Conservation (phyloP, 1,140 invertebrate species). For the Pantala flavescens region DNA sequence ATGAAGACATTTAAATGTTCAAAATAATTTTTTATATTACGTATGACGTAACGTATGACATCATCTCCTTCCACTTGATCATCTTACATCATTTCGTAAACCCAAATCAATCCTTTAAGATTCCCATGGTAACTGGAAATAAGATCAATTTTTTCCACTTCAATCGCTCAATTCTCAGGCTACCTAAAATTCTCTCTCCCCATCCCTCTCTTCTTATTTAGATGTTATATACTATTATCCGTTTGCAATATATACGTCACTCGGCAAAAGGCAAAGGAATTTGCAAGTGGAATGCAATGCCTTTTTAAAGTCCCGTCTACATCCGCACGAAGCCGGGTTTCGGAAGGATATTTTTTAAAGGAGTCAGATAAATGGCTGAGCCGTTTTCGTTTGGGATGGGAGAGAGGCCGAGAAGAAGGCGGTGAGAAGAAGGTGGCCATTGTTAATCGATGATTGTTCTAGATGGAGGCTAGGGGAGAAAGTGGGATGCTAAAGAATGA, state of each 20-base stretch:
- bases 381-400: neutral
- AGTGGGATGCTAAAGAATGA: neutral
- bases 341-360: neutral
- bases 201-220: neutral
- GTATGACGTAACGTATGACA: no score
- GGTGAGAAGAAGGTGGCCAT: no score
- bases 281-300: neutral
- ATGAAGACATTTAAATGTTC: no score
- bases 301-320: neutral
- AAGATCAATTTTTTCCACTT: no score
- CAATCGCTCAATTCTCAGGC: no score
- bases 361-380: neutral
- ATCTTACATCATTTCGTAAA: no score
- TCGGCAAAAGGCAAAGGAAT: neutral
- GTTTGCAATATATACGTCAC: conserved; percentile 9
- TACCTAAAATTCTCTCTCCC: neutral
- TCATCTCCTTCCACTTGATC: no score
- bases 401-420: no score
- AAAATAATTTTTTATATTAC: no score
- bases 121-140: no score
- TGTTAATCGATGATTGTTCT: no score
- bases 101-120: no score
- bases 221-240: neutral
- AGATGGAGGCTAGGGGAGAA: neutral
- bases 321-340: neutral